A percentile compares a stretch with the other conserved stretches of the same genome.
Conservation (phyloP, 2,797 vertebrate species). For the Okamejei kenojei region DNA sequence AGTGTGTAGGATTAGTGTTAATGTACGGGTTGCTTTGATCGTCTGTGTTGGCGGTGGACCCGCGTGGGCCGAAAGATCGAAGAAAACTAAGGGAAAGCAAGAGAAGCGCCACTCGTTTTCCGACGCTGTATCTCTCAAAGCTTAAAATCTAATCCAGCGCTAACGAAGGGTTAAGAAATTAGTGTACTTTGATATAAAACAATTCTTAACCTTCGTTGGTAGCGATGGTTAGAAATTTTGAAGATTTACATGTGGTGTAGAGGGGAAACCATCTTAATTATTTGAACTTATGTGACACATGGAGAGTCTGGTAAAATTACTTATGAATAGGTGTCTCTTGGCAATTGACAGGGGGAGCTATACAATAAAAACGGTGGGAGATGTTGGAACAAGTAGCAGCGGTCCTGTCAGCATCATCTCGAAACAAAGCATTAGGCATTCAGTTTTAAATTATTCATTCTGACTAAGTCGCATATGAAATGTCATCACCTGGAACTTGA, state of each 20-base stretch:
- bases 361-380: neutral
- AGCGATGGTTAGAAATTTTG: neutral
- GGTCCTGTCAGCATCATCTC: neutral
- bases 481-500: neutral
- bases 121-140: too few species aligned
- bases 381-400: neutral
- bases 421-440: neutral
- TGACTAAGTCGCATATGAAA: neutral
- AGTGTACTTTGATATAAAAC: too few species aligned
- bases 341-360: neutral
- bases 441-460: neutral
- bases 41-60: too few species aligned
- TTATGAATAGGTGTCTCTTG: too few species aligned
- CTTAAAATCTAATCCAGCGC: too few species aligned
- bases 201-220: neutral
- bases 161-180: too few species aligned
- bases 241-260: neutral
- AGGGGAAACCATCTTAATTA: neutral
- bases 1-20: too few species aligned
- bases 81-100: too few species aligned
- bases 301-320: neutral
- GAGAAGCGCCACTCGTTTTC: too few species aligned
- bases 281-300: too few species aligned
- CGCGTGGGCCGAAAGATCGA: too few species aligned
- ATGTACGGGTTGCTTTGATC: too few species aligned